Base-by-base conservation (phyloP, 2,888 invertebrate species). In the Tetragonisca angustula region DNA sequence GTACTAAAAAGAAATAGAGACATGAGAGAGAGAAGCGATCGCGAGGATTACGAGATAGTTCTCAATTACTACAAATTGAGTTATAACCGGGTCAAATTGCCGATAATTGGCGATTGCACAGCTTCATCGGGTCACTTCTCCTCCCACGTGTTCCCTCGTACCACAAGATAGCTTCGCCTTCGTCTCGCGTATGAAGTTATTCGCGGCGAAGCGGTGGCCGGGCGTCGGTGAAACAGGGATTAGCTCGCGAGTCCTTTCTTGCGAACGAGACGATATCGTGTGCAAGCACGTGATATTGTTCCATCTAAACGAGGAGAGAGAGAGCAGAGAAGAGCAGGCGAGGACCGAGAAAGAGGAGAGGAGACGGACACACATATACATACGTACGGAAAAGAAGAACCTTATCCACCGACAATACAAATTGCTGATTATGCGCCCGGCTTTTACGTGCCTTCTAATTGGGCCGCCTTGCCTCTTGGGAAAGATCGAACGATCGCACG, bases 51-150 rank as follows among this genome's bases (percentile, higher is more conserved):
- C 79, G 87, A 82, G 85, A 56, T 56, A 56, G 79, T 49, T 64
- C 88, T 92, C 93, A 93, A 93, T 93, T 93, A 92, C 92, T 87
- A 90, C 87, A 90, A 93, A 93, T 93, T 93, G 93, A 93, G 93
- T 93, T 93, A 93, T 92, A 93, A 93, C 92, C 91, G 91, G 91
- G 91, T 92, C 90, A 91, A 92, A 93, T 93, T 93, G 91, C 91
- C 92, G 92, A 92, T 93, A 93, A 93, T 93, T 93, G 92, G 90
- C 91, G 90, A 92, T 92, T 87, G 92, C 92, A 89, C 90, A 90
- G 91, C 91, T 92, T 89, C 91, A 93, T 93, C 90, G 89, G 86
- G 77, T 84, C 77, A 32, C 62, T 27, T 61, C 70, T 77, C 65
- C 52, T 76, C 67, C 81, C 67, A 73, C 70, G 76, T 59, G 15